A percentile compares a stretch with the other conserved stretches of the same genome.
phyloP scores from a whole-genome alignment of 2,797 vertebrate species.

The Sus cebifrons region DNA sequence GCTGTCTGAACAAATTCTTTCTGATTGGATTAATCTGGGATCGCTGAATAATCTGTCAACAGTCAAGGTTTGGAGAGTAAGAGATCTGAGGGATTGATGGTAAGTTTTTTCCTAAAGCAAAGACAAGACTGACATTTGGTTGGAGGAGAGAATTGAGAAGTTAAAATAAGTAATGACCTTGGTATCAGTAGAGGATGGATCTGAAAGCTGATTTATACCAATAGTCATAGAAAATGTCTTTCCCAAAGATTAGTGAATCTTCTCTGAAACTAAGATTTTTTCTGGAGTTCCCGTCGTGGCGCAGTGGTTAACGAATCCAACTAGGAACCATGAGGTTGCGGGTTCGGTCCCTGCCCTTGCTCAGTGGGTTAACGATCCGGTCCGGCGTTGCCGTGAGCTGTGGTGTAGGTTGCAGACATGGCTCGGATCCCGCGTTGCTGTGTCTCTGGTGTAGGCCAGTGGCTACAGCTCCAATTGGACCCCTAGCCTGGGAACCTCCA shows the following conservation, averaged over 20 bases:
- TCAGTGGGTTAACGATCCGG: no score
- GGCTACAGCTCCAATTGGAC: no score
- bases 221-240: background rate
- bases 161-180: slow-evolving; percentile 47
- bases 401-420: no score
- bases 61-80: slow-evolving; percentile 38
- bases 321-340: no score
- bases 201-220: background rate
- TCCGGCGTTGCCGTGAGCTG: no score
- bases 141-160: slow-evolving; percentile 60
- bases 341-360: no score
- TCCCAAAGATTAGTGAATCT: slow-evolving; percentile 24
- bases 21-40: slow-evolving; percentile 29
- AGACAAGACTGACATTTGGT: slow-evolving; percentile 9
- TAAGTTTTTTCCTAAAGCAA: slow-evolving; percentile 19
- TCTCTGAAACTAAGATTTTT: slow-evolving; percentile 35
- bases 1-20: slow-evolving; percentile 19
- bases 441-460: no score
- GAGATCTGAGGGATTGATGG: background rate
- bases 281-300: no score
- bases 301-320: no score
- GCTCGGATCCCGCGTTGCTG: no score
- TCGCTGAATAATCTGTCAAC: slow-evolving; percentile 6
- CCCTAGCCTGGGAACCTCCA: no score
- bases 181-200: background rate